Percentiles rank a stretch among this genome's conserved stretches.
Conservation (phyloP, 2,113 vertebrate genomes). For the Tympanuchus pallidicinctus region DNA sequence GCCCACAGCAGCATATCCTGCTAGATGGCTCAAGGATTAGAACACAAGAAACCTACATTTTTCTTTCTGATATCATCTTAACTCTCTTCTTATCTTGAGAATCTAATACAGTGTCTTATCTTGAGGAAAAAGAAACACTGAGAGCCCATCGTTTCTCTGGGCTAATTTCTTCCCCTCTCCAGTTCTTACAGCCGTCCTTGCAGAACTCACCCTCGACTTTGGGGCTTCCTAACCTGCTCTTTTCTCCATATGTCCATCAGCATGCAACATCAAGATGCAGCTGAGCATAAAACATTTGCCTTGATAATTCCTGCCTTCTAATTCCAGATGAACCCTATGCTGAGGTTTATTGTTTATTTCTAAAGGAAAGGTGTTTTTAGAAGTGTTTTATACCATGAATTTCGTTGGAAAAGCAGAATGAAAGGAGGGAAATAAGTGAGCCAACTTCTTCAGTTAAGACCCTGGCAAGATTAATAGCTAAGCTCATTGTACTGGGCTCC, state of each 20-base stretch:
- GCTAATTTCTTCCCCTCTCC: not conserved
- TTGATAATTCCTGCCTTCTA: not conserved
- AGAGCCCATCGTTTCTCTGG: not conserved
- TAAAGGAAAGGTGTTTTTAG: not conserved
- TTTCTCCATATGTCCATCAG: not conserved
- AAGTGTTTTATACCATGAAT: not conserved
- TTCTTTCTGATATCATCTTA: not conserved
- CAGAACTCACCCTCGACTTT: not conserved
- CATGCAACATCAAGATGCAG: fast-evolving
- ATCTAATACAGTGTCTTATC: not conserved
- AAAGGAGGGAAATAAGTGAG: not conserved
- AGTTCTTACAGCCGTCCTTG: not conserved
- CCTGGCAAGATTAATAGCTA: constrained; percentile 30
- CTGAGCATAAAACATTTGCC: not conserved
- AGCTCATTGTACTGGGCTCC: constrained; percentile 24
- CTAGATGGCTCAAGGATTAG: not conserved
- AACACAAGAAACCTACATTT: not conserved
- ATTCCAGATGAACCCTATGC: fast-evolving
- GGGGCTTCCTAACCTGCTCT: not conserved
- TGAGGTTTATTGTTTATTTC: not conserved
- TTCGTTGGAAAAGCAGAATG: not conserved
- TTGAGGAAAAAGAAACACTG: not conserved
- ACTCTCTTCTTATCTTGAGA: not conserved
- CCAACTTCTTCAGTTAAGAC: constrained; percentile 6
- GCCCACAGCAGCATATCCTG: not conserved